These are phyloP conservation scores for Oreotrochilus melanogaster DNA, from an alignment of 2,113 vertebrate genomes.

Conservation along the genomic window DNA sequence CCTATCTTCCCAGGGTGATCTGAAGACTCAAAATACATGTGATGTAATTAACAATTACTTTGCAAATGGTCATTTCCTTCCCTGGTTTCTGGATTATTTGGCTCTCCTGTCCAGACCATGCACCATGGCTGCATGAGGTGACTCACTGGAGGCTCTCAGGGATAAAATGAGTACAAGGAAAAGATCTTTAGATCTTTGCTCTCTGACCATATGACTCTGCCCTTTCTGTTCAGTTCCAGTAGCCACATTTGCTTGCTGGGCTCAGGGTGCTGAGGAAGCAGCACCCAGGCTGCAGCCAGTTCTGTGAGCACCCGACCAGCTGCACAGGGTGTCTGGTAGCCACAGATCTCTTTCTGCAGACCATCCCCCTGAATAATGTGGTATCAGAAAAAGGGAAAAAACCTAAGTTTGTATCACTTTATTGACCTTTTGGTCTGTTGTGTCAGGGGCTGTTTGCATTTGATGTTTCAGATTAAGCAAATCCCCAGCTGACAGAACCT, in stretches of 20 bases:
- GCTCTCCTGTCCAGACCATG: neutral
- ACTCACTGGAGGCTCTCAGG: neutral
- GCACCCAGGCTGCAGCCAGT: neutral
- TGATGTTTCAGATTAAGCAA: neutral
- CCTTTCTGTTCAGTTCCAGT: neutral
- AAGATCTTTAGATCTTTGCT: neutral
- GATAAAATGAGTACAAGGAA: neutral
- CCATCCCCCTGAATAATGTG: rapidly evolving
- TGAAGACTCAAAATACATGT: neutral
- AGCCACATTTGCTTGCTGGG: neutral
- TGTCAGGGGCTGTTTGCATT: neutral
- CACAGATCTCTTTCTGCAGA: neutral
- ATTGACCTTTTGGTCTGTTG: neutral
- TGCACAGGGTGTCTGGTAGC: neutral
- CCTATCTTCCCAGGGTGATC: neutral
- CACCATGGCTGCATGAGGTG: neutral
- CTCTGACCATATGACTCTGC: neutral
- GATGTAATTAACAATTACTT: neutral
- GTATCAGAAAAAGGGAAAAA: neutral
- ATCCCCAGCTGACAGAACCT: neutral
- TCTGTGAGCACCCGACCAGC: neutral
- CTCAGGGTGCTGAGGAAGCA: neutral
- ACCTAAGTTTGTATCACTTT: neutral
- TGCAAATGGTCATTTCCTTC: neutral
- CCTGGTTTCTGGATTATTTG: neutral